Evolutionary conservation across 2,113 vertebrate genomes (phyloP), one percentile per base, ranked within the genome.

Genomic region (Theristicus caerulescens): DNA sequence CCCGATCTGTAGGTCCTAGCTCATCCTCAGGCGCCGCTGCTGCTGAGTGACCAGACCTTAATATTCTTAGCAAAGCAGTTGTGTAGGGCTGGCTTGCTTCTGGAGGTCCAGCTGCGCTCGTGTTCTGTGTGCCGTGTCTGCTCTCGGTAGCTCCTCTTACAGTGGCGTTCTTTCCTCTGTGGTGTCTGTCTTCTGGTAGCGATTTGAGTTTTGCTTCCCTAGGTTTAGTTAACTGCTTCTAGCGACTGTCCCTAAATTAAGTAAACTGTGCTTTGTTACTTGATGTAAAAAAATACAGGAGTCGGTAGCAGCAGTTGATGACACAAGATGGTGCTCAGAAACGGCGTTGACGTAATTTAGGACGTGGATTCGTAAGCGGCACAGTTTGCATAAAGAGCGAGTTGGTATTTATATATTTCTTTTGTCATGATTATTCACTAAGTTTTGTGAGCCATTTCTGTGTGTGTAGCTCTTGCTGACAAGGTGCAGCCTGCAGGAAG

Each of bases 211-310:
- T 31, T 95, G 44, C 70, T 95, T 86, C 96, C 98, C 95, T 97
- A 70, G 95, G 95, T 73, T 93, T 98, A 97, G 97, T 94, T 97
- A 93, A 83, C n/a, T 93, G 67, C 94, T 55, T 90, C n/a, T 93
- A 97, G 97, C 98, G 97, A 96, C 86, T 97, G 96, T 96, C 96
- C 96, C 93, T 96, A 97, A 97, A 91, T 95, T 46, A 97, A 97
- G 97, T 98, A 95, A 98, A 98, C 96, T 97, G 95, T 97, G 93
- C 96, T 97, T 98, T 98, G 93, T 98, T 98, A 98, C 97, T 94
- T 98, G 97, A 97, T 98, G 93, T 97, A 98, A 98, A 98, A 98
- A 97, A 98, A 97, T 97, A 96, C 98, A 98, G 98, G 98, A 98
- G 97, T 98, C 91, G 64, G 89, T 98, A 98, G 98, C 97, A 97